Evolutionary conservation across 2,888 invertebrate genomes (phyloP).

Genomic region (Rapana venosa): DNA sequence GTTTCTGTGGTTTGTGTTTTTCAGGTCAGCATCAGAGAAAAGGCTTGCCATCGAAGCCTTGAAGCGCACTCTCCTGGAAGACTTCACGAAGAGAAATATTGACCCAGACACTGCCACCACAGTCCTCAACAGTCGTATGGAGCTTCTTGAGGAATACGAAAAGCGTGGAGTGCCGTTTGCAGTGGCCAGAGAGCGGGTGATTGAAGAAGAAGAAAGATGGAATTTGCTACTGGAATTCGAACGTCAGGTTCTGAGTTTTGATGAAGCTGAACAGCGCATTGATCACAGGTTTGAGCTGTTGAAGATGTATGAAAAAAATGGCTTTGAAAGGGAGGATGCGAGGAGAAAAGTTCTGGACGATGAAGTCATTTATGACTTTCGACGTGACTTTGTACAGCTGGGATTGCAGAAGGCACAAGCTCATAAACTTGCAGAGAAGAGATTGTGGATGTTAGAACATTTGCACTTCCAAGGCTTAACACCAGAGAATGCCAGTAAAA

Average conservation of each 20-base stretch:
- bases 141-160: constrained; percentile 32
- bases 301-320: constrained; percentile 38
- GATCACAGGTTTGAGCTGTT: constrained; percentile 31
- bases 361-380: constrained; percentile 36
- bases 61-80: constrained; percentile 30
- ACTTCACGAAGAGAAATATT: constrained; percentile 21
- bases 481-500: constrained; percentile 32
- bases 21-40: constrained; percentile 26
- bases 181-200: constrained; percentile 30
- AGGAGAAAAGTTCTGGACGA: constrained; percentile 28
- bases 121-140: constrained; percentile 30
- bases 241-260: constrained; percentile 34
- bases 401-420: constrained; percentile 23
- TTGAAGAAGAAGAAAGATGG: constrained; percentile 38
- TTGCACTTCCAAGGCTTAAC: constrained; percentile 25
- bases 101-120: constrained; percentile 15
- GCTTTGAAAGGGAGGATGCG: constrained; percentile 7
- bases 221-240: constrained; percentile 39
- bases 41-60: constrained; percentile 13
- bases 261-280: constrained; percentile 39
- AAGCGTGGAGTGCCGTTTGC: constrained; percentile 39
- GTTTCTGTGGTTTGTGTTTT: not conserved
- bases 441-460: constrained; percentile 31
- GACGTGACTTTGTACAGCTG: constrained; percentile 21
- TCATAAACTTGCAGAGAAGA: constrained; percentile 29